These are phyloP conservation scores for Varanus salvator DNA, from an alignment of 2,113 vertebrate genomes.

Conservation along the genomic window DNA sequence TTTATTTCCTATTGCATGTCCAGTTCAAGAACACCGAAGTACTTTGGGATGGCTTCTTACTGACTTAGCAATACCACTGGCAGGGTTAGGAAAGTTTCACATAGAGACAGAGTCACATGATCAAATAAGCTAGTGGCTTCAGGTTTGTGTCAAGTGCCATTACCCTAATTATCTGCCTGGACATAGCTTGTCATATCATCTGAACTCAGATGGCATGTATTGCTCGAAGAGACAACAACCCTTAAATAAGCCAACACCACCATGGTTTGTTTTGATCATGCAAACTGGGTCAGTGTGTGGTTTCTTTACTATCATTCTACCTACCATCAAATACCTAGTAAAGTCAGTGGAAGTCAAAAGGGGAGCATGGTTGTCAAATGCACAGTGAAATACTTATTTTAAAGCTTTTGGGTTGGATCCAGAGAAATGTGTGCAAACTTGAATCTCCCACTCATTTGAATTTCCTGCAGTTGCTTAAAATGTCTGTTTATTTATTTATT, in stretches of 20 bases:
- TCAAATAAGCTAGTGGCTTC: no score
- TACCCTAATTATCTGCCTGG: no score
- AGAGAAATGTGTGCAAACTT: background rate
- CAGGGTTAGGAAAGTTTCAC: background rate
- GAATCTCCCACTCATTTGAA: background rate
- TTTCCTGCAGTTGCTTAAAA: background rate
- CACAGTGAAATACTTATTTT: slow-evolving; percentile 1
- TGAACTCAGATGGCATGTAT: no score
- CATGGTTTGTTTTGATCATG: no score
- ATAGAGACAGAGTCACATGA: no score
- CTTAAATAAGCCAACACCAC: no score
- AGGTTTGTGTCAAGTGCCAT: no score
- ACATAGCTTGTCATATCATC: no score
- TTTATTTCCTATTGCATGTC: background rate
- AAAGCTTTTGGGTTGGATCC: background rate
- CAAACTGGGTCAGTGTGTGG: background rate
- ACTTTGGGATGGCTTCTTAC: background rate
- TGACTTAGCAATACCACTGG: background rate
- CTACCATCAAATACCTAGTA: background rate
- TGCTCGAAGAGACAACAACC: no score
- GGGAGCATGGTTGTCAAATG: background rate
- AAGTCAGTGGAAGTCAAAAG: background rate
- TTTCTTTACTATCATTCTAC: background rate
- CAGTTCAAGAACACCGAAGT: background rate
- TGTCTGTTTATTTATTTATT: no score